Percentiles rank a stretch among this genome's conserved stretches.
phyloP scores from a whole-genome alignment of 2,113 vertebrate species.

The Centropristis striata region DNA sequence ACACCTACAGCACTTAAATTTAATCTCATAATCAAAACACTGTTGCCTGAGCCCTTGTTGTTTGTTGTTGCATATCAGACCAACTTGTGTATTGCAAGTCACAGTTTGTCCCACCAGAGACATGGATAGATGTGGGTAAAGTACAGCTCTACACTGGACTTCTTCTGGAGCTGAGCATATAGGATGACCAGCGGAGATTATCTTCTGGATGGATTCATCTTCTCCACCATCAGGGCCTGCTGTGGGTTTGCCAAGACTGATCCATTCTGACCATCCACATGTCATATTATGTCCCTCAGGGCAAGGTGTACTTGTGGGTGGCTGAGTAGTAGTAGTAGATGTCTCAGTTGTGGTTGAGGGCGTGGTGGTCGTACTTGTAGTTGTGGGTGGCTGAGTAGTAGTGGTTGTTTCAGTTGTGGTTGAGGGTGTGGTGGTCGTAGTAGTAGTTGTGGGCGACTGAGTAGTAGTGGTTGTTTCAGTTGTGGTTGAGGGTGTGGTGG shows the following conservation, averaged over 20 bases:
- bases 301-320: not conserved
- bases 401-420: no score
- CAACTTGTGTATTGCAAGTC: constrained; percentile 38
- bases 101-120: constrained; percentile 71
- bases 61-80: constrained; percentile 71
- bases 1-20: constrained; percentile 62
- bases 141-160: constrained; percentile 58
- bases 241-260: constrained; percentile 49
- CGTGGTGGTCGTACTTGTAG: not conserved
- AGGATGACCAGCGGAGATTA: constrained; percentile 18
- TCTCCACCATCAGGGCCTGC: constrained; percentile 54
- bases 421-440: not conserved
- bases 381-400: no score
- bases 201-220: constrained; percentile 33
- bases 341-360: not conserved
- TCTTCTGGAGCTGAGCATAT: constrained; percentile 25
- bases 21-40: constrained; percentile 76
- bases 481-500: not conserved
- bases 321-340: accelerated
- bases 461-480: not conserved
- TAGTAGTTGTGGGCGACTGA: not conserved
- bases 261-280: constrained; percentile 44
- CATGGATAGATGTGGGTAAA: not conserved
- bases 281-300: not conserved
- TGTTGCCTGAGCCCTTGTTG: constrained; percentile 64